Evolutionary conservation across 2,888 invertebrate species (phyloP).

Genomic region (Hypomecis atomaria): DNA sequence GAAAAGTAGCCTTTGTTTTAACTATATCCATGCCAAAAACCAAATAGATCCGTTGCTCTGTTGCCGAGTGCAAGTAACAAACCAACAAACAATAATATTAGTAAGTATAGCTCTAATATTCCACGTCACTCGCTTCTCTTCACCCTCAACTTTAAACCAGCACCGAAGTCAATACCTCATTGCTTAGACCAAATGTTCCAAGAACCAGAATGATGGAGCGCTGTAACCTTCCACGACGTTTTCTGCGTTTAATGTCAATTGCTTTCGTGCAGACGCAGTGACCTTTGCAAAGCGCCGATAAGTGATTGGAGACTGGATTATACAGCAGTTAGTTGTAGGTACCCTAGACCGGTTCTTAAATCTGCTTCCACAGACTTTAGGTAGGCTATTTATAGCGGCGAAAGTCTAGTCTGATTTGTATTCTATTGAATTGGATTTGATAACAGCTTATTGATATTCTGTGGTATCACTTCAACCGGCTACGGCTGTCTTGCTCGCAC

Average conservation of each 20-base stretch:
- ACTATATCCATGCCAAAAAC: too few species aligned
- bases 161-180: background rate
- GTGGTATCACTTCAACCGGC: too few species aligned
- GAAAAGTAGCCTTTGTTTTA: too few species aligned
- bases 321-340: conserved; percentile 1
- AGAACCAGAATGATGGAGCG: conserved; percentile 13
- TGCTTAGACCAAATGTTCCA: background rate
- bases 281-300: conserved; percentile 22
- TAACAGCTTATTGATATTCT: too few species aligned
- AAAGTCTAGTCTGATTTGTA: background rate
- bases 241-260: conserved; percentile 29
- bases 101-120: too few species aligned
- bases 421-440: too few species aligned
- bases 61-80: too few species aligned
- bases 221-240: conserved; percentile 29
- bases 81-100: too few species aligned
- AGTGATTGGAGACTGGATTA: conserved; percentile 12
- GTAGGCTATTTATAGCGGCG: conserved; percentile 1
- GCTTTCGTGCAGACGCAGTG: conserved; percentile 24
- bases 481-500: too few species aligned
- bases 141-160: too few species aligned
- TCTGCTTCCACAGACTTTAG: background rate
- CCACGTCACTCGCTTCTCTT: too few species aligned
- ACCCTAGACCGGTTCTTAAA: background rate
- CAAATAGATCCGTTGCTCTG: too few species aligned